Evolutionary conservation across 2,888 invertebrate genomes (phyloP).

Genomic region (Taphrorychus bicolor): DNA sequence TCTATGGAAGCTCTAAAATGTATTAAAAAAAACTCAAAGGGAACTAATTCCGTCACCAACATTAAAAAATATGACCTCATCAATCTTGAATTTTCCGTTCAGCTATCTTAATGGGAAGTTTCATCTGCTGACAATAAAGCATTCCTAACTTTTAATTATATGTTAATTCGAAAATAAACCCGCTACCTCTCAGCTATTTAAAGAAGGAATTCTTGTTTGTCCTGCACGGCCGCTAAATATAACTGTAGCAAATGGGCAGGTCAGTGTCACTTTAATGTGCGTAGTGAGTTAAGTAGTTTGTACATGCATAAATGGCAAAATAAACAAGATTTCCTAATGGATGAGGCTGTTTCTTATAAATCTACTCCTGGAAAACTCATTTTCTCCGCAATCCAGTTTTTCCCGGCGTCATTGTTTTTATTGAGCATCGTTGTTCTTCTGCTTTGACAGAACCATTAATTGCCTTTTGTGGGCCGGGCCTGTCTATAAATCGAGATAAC

Average conservation of each 20-base stretch:
- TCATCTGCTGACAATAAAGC: slow-evolving; percentile 4
- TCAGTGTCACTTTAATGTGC: slow-evolving; percentile 5
- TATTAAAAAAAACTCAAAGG: too few species aligned
- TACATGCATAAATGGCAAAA: neutral
- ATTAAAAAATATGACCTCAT: too few species aligned
- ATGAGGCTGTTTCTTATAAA: too few species aligned
- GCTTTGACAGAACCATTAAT: slow-evolving; percentile 9
- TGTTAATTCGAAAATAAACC: slow-evolving; percentile 4
- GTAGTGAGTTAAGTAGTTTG: neutral
- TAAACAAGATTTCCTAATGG: too few species aligned
- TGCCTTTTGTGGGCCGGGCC: slow-evolving; percentile 2
- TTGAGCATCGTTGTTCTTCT: too few species aligned
- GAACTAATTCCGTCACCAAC: too few species aligned
- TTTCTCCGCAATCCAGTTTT: too few species aligned
- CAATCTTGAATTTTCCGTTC: neutral
- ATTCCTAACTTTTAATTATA: neutral
- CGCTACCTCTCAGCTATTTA: neutral
- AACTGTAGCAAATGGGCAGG: slow-evolving; percentile 1
- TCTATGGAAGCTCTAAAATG: too few species aligned
- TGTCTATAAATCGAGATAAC: neutral
- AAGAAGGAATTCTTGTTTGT: slow-evolving; percentile 1
- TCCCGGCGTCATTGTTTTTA: neutral
- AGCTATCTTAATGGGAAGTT: neutral
- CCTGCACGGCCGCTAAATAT: neutral
- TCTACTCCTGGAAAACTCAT: too few species aligned